Base-by-base conservation (phyloP, 2,888 invertebrate species). In the Chymomyza caudatula region DNA sequence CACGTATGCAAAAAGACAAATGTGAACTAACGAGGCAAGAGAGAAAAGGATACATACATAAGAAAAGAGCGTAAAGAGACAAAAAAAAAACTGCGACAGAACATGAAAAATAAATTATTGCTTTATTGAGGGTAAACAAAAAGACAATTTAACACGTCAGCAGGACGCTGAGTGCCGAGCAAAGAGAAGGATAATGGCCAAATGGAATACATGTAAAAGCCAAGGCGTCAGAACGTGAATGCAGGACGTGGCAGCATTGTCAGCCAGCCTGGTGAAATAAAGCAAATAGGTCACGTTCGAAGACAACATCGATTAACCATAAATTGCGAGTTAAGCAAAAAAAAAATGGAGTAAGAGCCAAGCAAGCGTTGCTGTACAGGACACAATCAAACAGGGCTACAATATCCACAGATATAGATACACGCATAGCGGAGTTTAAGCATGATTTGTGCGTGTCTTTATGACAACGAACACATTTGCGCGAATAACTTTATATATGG, bases 251-350 rank as follows among this genome's bases (percentile, higher is more conserved):
- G 29, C 13, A 43, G n/a, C 37, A 53, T 8, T 37, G 56, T 4
- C 22, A 56, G 42, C 43, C 8, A 25, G 29, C 37, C 55, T 15
- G 47, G 15, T 68, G 65, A 81, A 85, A 82, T 83, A 82, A 82
- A 81, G 80, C 85, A 82, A 87, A 87, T 86, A 80, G 87, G 87
- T 87, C 87, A 87, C 87, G 87, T 87, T 86, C 84, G 77, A 74
- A 73, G 78, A 79, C 80, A 85, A 85, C 87, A 87, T 87, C 87
- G 87, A 87, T 87, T 87, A 85, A 84, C 86, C 87, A 86, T 87
- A 87, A 87, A 87, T 87, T 86, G 86, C 86, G 78, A 86, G 87
- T 86, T 85, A 85, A 87, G 87, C 87, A 82, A 80, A 87, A 86
- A 80, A 81, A 74, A 76, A 71, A 29, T 2, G n/a, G 47, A n/a